phyloP scores from a whole-genome alignment of 64 coral and sea anemone genomes.

The Stichodactyla helianthus region DNA sequence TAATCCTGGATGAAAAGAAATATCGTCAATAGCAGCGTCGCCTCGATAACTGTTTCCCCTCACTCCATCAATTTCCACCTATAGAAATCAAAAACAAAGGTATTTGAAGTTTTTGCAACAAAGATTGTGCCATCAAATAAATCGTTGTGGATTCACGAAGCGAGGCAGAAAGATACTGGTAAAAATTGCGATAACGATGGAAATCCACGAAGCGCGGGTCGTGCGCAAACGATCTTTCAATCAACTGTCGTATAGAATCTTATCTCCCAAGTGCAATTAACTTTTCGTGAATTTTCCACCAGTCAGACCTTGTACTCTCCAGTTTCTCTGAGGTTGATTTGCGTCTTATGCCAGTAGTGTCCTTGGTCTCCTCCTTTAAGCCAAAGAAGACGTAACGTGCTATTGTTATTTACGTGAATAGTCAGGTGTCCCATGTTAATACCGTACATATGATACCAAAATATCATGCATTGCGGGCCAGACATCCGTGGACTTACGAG shows the following conservation, averaged over 20 bases:
- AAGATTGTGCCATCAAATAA: not conserved
- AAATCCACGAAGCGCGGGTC: too few relatives aligned
- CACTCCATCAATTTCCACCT: conserved; percentile 2
- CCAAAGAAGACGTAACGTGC: conserved; percentile 8
- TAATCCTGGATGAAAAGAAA: not conserved
- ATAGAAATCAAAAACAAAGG: not conserved
- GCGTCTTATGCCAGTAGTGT: conserved; percentile 12
- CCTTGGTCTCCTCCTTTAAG: conserved; percentile 17
- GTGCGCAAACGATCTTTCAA: too few relatives aligned
- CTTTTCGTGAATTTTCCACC: too few relatives aligned
- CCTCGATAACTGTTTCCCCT: not conserved
- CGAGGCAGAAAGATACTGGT: too few relatives aligned
- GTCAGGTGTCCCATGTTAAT: conserved; percentile 22
- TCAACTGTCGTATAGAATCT: too few relatives aligned
- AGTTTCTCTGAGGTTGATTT: conserved; percentile 1
- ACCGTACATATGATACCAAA: conserved; percentile 51
- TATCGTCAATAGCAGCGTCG: conserved; percentile 4
- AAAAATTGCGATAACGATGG: too few relatives aligned
- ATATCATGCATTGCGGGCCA: conserved; percentile 50
- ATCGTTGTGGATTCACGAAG: too few relatives aligned
- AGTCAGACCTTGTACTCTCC: conserved; percentile 5
- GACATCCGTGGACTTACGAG: conserved; percentile 34
- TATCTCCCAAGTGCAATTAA: too few relatives aligned
- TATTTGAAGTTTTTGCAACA: too few relatives aligned
- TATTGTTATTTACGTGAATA: conserved; percentile 2